These are phyloP conservation scores for Latrodectus geometricus DNA, from an alignment of 1,140 invertebrate species.

Conservation along the genomic window DNA sequence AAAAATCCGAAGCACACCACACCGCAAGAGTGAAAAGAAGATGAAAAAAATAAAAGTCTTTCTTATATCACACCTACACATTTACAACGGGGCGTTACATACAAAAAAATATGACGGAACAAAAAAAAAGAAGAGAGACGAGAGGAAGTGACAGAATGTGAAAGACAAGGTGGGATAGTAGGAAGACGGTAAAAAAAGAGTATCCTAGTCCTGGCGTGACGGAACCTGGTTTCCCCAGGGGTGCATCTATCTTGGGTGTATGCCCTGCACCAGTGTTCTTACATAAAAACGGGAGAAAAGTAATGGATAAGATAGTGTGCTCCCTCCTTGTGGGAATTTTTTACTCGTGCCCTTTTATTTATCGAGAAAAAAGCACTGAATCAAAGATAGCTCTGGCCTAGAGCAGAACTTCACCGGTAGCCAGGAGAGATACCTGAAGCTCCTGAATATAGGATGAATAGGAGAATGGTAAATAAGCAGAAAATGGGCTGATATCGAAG, in stretches of 20 bases:
- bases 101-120: not conserved
- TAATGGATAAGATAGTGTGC: slow-evolving; percentile 22
- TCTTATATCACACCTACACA: slow-evolving; percentile 47
- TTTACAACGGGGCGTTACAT: slow-evolving; percentile 17
- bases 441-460: not conserved
- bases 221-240: slow-evolving; percentile 20
- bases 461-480: too few relatives aligned
- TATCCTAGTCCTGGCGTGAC: slow-evolving; percentile 4
- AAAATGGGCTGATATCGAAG: too few relatives aligned
- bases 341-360: not conserved
- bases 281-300: slow-evolving; percentile 23
- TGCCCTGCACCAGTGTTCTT: slow-evolving; percentile 8
- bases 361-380: not conserved
- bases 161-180: slow-evolving; percentile 8
- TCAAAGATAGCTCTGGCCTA: not conserved
- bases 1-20: too few relatives aligned
- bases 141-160: slow-evolving; percentile 32
- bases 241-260: slow-evolving; percentile 41
- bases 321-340: not conserved
- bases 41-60: not conserved
- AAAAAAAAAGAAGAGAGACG: slow-evolving; percentile 6
- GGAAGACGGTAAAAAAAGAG: not conserved
- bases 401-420: not conserved
- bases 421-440: not conserved
- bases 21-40: too few relatives aligned